A percentile compares a stretch with the other conserved stretches of the same genome.
Evolutionary conservation across 2,797 vertebrate genomes (phyloP).

Genomic region (Gymnodraco acuticeps): DNA sequence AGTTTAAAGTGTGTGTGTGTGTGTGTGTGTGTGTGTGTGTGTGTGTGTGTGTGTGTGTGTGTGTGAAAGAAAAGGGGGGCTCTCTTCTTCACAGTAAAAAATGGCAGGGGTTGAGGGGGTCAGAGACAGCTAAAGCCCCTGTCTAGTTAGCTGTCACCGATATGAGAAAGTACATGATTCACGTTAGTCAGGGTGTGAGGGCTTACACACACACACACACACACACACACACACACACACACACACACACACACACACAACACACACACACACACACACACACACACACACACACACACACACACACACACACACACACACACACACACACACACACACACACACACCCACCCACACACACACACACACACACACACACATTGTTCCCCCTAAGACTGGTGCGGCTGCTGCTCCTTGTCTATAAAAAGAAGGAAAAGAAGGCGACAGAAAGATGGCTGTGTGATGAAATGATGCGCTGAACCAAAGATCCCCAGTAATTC

Average conservation of each 20-base stretch:
- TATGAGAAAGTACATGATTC: conserved; percentile 88
- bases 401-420: conserved; percentile 79
- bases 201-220: conserved; percentile 11
- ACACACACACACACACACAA: conserved; percentile 54
- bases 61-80: conserved; percentile 2
- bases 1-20: conserved; percentile 10
- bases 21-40: conserved; percentile 28
- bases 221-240: conserved; percentile 49
- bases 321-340: conserved; percentile 25
- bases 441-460: conserved; percentile 57
- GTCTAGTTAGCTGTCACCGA: conserved; percentile 87
- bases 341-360: too few relatives aligned
- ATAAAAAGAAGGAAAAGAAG: conserved; percentile 49
- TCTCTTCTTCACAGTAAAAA: conserved; percentile 66
- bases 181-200: conserved; percentile 85
- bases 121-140: conserved; percentile 76
- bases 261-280: conserved; percentile 12
- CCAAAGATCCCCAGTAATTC: conserved; percentile 38
- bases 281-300: conserved; percentile 34
- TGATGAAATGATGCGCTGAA: conserved; percentile 74
- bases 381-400: conserved; percentile 51
- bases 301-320: conserved; percentile 53
- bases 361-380: conserved; percentile 41
- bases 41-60: conserved; percentile 24
- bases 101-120: conserved; percentile 70